These are phyloP conservation scores for Drosophila lowei DNA, from an alignment of 1,140 invertebrate genomes.

Conservation along the genomic window DNA sequence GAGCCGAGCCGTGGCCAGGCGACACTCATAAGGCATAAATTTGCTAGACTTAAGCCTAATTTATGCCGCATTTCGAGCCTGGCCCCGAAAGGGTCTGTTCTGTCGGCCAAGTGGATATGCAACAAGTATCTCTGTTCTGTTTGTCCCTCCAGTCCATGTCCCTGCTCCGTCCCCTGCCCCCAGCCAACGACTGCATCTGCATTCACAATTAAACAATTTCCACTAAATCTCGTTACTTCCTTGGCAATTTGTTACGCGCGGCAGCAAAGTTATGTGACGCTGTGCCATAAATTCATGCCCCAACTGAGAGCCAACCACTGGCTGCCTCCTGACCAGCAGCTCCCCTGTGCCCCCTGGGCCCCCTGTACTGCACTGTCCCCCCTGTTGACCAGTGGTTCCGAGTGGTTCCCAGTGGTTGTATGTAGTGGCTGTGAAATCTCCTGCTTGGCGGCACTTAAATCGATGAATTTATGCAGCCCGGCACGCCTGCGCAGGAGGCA, in stretches of 20 bases:
- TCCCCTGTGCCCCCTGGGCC: constrained; percentile 2
- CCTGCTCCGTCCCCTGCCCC: neutral
- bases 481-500: constrained; percentile 63
- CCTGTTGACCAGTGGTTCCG: neutral
- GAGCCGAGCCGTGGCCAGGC: constrained; percentile 27
- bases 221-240: constrained; percentile 83
- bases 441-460: constrained; percentile 76
- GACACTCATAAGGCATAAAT: constrained; percentile 83
- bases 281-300: constrained; percentile 81
- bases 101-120: constrained; percentile 34
- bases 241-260: constrained; percentile 83
- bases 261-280: constrained; percentile 83
- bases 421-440: constrained; percentile 60
- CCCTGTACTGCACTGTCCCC: neutral
- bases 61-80: constrained; percentile 71
- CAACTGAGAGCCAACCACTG: constrained; percentile 54
- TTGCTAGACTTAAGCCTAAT: constrained; percentile 83
- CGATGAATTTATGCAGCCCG: constrained; percentile 76
- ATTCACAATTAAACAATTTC: constrained; percentile 83
- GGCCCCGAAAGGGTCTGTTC: constrained; percentile 53
- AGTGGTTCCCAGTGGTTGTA: too few relatives aligned
- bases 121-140: constrained; percentile 65
- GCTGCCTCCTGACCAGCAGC: constrained; percentile 5
- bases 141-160: constrained; percentile 19
- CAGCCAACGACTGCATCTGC: constrained; percentile 65